These are phyloP conservation scores for Fukomys damarensis DNA, from an alignment of 2,113 vertebrate genomes.

Conservation along the genomic window DNA sequence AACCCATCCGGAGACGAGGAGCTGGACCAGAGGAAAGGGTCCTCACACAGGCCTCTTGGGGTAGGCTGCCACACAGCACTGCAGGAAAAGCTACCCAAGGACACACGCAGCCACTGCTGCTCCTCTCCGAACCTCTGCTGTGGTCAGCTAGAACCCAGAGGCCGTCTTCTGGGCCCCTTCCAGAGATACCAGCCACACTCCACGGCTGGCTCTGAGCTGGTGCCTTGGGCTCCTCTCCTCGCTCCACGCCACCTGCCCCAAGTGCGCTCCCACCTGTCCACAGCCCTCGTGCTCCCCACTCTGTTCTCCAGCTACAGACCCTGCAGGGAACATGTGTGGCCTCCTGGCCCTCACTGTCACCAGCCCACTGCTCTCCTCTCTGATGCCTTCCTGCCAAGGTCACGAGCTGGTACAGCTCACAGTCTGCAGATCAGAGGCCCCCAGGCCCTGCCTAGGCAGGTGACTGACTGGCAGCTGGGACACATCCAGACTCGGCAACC, in stretches of 20 bases:
- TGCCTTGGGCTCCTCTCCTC: neutral
- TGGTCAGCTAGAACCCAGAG: neutral
- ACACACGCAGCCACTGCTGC: rapidly evolving
- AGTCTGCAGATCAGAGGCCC: neutral
- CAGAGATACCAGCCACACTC: neutral
- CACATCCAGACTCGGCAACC: neutral
- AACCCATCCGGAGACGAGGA: neutral
- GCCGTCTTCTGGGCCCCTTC: neutral
- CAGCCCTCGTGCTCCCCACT: neutral
- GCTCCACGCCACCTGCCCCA: neutral
- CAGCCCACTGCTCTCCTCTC: neutral
- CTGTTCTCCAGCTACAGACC: neutral
- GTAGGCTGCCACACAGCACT: rapidly evolving
- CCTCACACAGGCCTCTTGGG: too few relatives aligned
- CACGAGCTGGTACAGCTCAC: neutral
- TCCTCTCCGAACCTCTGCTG: neutral
- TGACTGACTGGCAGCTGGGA: neutral
- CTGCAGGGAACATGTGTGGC: rapidly evolving
- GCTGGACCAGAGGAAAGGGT: neutral
- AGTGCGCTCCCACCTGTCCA: neutral
- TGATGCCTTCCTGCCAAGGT: neutral
- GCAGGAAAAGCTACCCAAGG: neutral
- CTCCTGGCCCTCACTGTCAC: neutral
- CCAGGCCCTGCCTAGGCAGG: neutral
- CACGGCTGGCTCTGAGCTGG: neutral